Conservation (phyloP, 1,140 invertebrate genomes). For the Ooceraea biroi region DNA sequence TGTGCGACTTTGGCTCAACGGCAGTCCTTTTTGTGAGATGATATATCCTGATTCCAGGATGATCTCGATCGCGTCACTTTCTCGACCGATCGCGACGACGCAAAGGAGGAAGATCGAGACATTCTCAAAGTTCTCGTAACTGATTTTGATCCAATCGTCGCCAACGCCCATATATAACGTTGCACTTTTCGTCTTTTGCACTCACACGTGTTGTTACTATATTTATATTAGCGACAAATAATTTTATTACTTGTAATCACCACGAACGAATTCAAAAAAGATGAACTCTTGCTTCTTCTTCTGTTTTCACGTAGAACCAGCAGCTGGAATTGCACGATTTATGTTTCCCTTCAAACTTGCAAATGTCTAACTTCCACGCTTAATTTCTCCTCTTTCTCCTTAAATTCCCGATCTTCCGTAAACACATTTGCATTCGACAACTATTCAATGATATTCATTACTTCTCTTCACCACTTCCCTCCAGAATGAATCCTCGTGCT, state of each 20-base stretch:
- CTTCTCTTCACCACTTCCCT: slow-evolving; percentile 42
- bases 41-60: neutral
- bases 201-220: slow-evolving; percentile 66
- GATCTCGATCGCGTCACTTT: slow-evolving; percentile 10
- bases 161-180: neutral
- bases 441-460: slow-evolving; percentile 27
- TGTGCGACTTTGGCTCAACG: slow-evolving; percentile 11
- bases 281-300: neutral
- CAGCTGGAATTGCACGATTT: neutral
- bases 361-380: neutral
- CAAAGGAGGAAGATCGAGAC: slow-evolving; percentile 1
- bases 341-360: neutral
- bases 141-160: neutral
- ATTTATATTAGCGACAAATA: neutral
- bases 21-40: neutral
- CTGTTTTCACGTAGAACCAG: neutral
- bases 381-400: neutral
- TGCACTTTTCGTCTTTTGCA: neutral
- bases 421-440: slow-evolving; percentile 18
- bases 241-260: neutral
- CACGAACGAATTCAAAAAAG: neutral
- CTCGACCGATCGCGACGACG: slow-evolving; percentile 47
- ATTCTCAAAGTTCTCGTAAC: slow-evolving; percentile 49
- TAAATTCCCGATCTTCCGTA: neutral
- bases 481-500: slow-evolving; percentile 8